phyloP scores from a whole-genome alignment of 2,888 invertebrate genomes.

The Latrodectus hesperus region DNA sequence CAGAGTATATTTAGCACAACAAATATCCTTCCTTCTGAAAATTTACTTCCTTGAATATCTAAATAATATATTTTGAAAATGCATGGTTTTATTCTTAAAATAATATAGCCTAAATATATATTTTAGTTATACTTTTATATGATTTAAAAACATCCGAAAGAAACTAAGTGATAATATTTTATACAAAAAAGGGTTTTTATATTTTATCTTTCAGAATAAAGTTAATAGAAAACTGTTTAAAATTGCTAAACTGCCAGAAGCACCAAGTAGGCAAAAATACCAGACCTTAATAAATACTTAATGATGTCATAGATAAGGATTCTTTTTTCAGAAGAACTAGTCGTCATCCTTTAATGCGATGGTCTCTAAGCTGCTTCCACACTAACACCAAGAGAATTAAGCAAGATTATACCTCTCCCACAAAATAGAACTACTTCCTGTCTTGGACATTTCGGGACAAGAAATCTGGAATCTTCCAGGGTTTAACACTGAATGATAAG shows the following conservation, averaged over 20 bases:
- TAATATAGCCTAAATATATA: no score
- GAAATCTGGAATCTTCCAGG: constrained; percentile 48
- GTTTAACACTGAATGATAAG: constrained; percentile 45
- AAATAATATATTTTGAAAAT: no score
- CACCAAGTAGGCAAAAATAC: neutral
- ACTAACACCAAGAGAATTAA: constrained; percentile 13
- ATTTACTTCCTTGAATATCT: no score
- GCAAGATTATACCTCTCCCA: constrained; percentile 26
- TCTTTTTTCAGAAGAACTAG: neutral
- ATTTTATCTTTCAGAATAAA: no score
- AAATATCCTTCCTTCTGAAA: no score
- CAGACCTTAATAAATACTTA: neutral
- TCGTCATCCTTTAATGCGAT: constrained; percentile 1
- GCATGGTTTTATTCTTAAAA: no score
- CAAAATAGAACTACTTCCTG: constrained; percentile 41
- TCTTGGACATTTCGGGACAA: constrained; percentile 25
- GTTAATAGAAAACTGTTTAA: no score
- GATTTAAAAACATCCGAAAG: no score
- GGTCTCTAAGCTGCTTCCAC: neutral
- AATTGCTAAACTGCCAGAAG: neutral
- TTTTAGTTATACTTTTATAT: no score
- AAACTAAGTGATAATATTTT: no score
- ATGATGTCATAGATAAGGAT: neutral
- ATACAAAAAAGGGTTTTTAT: no score
- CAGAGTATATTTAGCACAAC: no score